Percentiles rank a stretch among this genome's conserved stretches.
Conservation (phyloP, 2,797 vertebrate species). For the Acropternis orthonyx region DNA sequence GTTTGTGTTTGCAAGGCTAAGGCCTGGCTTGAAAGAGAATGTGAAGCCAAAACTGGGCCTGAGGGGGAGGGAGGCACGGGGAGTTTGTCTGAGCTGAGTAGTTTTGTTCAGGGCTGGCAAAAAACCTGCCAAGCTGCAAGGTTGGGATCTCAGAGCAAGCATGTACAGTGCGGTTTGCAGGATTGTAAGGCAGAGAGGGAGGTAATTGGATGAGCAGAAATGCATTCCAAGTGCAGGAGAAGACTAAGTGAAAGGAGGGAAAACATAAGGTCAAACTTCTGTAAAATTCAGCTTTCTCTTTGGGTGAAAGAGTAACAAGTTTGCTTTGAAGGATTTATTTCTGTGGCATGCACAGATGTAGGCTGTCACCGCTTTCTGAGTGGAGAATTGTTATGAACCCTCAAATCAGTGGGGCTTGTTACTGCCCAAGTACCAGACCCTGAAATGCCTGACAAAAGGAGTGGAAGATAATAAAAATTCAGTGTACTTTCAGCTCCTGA, state of each 20-base stretch:
- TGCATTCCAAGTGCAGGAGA: background rate
- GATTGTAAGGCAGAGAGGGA: background rate
- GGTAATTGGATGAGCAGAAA: background rate
- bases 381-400: background rate
- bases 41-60: background rate
- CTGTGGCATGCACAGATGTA: fast-evolving
- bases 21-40: background rate
- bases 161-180: fast-evolving
- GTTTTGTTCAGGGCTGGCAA: background rate
- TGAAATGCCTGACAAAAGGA: background rate
- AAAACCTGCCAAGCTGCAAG: background rate
- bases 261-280: background rate
- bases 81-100: background rate
- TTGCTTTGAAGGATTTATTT: background rate
- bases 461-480: background rate
- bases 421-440: too few relatives aligned
- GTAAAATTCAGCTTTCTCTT: background rate
- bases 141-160: background rate
- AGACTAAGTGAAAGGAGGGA: background rate
- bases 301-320: background rate
- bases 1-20: background rate
- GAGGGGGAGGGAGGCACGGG: background rate
- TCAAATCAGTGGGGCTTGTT: background rate
- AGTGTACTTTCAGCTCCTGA: background rate
- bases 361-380: background rate